A percentile compares a stretch with the other conserved stretches of the same genome.
phyloP scores from a whole-genome alignment of 2,888 invertebrate species.

The Caenorhabditis virilis region DNA sequence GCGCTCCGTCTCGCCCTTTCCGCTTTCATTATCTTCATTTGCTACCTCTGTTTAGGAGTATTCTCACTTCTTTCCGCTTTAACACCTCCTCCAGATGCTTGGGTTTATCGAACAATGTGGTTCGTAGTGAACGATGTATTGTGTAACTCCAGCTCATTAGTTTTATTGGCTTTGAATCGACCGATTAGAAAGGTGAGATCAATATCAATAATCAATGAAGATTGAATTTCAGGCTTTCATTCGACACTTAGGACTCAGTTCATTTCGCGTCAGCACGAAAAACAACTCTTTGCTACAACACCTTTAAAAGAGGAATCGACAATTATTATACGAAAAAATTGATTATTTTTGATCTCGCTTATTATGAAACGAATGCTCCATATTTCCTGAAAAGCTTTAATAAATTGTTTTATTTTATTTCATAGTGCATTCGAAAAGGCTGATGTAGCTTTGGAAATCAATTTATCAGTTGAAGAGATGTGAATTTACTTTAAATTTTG shows the following conservation, averaged over 20 bases:
- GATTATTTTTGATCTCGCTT: too few relatives aligned
- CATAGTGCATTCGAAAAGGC: too few relatives aligned
- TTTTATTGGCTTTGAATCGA: slow-evolving; percentile 45
- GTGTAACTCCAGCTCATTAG: slow-evolving; percentile 49
- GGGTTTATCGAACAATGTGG: slow-evolving; percentile 54
- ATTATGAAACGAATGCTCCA: too few relatives aligned
- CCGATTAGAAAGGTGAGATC: slow-evolving; percentile 40
- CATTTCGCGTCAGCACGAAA: slow-evolving; percentile 35
- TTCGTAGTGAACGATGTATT: slow-evolving; percentile 57
- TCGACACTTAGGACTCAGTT: slow-evolving; percentile 20
- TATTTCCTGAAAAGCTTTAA: too few relatives aligned
- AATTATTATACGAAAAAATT: too few relatives aligned
- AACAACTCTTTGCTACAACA: slow-evolving; percentile 36
- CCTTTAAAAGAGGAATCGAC: too few relatives aligned
- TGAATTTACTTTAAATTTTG: too few relatives aligned
- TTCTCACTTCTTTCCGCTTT: slow-evolving; percentile 48
- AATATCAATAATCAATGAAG: neutral
- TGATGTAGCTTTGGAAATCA: too few relatives aligned
- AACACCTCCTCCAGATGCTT: slow-evolving; percentile 47
- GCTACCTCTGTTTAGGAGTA: slow-evolving; percentile 49
- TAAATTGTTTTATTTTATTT: too few relatives aligned
- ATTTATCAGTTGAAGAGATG: too few relatives aligned
- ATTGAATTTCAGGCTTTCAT: slow-evolving; percentile 22
- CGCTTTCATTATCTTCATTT: slow-evolving; percentile 56
- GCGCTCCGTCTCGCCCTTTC: slow-evolving; percentile 51